Evolutionary conservation across 2,113 vertebrate species (phyloP).

Genomic region (Malurus elegans): DNA sequence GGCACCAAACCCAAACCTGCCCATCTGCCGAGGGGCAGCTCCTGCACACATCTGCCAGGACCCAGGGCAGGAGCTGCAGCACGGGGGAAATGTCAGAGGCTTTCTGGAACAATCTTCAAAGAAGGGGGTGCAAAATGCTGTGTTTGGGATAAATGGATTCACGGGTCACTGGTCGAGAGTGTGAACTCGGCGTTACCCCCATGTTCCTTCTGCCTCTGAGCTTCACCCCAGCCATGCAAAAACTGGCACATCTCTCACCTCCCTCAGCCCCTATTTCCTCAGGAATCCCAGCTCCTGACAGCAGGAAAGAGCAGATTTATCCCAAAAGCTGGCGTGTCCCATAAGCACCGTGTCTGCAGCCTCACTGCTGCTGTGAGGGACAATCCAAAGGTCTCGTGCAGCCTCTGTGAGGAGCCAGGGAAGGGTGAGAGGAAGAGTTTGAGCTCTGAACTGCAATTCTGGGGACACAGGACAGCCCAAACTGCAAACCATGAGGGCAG

Average conservation of each 20-base stretch:
- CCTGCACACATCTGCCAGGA: not conserved
- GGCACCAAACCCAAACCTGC: not conserved
- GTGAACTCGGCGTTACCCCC: not conserved
- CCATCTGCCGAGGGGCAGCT: not conserved
- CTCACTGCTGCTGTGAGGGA: not conserved
- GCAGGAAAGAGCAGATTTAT: not conserved
- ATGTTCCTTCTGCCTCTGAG: not conserved
- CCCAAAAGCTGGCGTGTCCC: not conserved
- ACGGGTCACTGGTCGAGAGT: not conserved
- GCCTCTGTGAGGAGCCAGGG: not conserved
- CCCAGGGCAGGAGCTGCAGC: not conserved
- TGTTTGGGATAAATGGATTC: not conserved
- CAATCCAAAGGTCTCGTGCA: not conserved
- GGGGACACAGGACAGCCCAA: not conserved
- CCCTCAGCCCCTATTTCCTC: not conserved
- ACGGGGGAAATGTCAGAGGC: not conserved
- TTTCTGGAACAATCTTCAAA: not conserved
- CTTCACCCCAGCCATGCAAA: not conserved
- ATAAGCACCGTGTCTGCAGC: not conserved
- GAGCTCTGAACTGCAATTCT: not conserved
- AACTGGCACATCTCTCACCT: not conserved
- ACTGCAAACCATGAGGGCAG: not conserved
- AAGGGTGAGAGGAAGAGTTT: not conserved
- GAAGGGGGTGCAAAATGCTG: not conserved
- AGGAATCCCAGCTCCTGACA: not conserved